Evolutionary conservation across 2,113 vertebrate species (phyloP).

Genomic region (Isichthys henryi): DNA sequence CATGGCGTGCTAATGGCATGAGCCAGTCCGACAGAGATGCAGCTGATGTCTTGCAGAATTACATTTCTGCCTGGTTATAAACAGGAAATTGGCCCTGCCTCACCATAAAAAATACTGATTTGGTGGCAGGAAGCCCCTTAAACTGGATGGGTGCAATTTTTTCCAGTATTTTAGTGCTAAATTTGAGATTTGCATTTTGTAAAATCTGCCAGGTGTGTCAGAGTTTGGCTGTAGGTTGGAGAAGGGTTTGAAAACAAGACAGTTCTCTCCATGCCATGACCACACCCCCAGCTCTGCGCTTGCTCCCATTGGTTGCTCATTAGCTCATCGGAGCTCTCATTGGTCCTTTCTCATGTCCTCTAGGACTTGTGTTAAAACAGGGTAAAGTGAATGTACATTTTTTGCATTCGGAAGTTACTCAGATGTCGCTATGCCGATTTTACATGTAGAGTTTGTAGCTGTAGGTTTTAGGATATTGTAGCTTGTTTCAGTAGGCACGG

Average conservation of each 20-base stretch:
- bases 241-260: slow-evolving; percentile 27
- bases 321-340: slow-evolving; percentile 42
- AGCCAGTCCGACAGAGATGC: background rate
- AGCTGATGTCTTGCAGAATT: background rate
- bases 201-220: background rate
- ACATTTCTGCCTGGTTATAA: background rate
- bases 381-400: slow-evolving; percentile 87
- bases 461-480: slow-evolving; percentile 63
- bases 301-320: background rate
- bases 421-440: slow-evolving; percentile 69
- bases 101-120: background rate
- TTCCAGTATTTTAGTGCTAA: background rate
- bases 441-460: slow-evolving; percentile 61
- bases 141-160: background rate
- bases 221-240: background rate
- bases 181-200: background rate
- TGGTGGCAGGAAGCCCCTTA: background rate
- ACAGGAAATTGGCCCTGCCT: background rate
- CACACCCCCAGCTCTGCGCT: background rate
- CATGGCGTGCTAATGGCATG: background rate
- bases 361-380: slow-evolving; percentile 80
- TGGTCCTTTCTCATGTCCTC: slow-evolving; percentile 71
- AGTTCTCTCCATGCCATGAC: slow-evolving; percentile 14
- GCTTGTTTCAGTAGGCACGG: slow-evolving; percentile 73
- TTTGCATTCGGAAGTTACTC: slow-evolving; percentile 70